Conservation (phyloP, 2,888 invertebrate species). For the Athalia circularis region DNA sequence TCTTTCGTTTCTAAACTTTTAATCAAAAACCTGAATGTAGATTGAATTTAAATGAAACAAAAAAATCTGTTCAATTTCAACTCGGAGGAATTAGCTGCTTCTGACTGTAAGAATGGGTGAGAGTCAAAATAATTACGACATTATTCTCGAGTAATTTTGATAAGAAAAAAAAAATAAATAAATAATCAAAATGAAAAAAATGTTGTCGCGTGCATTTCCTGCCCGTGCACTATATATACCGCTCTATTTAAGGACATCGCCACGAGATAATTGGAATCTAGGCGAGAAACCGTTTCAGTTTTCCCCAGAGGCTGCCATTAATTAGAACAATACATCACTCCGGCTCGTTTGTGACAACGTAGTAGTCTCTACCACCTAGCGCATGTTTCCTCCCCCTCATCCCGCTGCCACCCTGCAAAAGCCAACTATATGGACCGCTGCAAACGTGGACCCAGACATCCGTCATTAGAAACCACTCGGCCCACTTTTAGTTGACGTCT, state of each 20-base stretch:
- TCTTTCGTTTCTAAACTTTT: constrained; percentile 30
- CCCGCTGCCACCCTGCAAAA: constrained; percentile 12
- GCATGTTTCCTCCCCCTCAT: constrained; percentile 13
- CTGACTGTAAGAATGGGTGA: no score
- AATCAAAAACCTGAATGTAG: constrained; percentile 15
- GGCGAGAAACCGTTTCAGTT: constrained; percentile 58
- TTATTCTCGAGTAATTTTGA: no score
- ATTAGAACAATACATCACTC: constrained; percentile 67
- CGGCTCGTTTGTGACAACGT: constrained; percentile 63
- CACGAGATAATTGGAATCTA: constrained; percentile 66
- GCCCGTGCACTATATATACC: neutral
- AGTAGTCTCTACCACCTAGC: constrained; percentile 50
- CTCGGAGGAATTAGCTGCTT: neutral
- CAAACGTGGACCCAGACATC: constrained; percentile 22
- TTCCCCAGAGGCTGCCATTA: constrained; percentile 63
- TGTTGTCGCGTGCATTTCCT: neutral
- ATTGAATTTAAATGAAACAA: constrained; percentile 8
- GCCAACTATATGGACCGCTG: neutral
- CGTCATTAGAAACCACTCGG: constrained; percentile 24
- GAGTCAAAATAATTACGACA: no score
- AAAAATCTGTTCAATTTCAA: neutral
- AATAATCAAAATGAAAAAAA: neutral
- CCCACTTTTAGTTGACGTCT: neutral
- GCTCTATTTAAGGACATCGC: no score
- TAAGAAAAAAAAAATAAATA: neutral